Evolutionary conservation across 1,140 invertebrate genomes (phyloP).

Genomic region (Lordiphosa clarofinis): DNA sequence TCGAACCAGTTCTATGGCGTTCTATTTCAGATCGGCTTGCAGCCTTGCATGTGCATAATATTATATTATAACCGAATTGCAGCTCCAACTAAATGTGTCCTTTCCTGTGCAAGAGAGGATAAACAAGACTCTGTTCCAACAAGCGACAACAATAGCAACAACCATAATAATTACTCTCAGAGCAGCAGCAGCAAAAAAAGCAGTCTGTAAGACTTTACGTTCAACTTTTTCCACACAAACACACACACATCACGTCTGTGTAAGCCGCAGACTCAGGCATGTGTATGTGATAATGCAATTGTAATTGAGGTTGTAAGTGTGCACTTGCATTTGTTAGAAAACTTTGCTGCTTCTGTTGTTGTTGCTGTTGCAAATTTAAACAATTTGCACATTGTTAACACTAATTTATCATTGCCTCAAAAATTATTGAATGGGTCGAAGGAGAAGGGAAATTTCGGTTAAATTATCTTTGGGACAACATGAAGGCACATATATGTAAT

Average conservation of each 20-base stretch:
- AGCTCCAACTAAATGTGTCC: constrained; percentile 4
- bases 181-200: constrained; percentile 5
- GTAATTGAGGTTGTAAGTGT: constrained; percentile 60
- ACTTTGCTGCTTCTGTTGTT: background rate
- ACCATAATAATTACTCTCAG: too few species aligned
- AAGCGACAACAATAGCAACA: constrained; percentile 7
- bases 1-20: too few species aligned
- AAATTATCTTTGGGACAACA: constrained; percentile 9
- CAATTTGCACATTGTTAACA: constrained; percentile 34
- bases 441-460: background rate
- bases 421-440: background rate
- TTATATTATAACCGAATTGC: background rate
- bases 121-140: constrained; percentile 5
- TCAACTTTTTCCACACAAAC: constrained; percentile 23
- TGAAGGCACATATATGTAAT: too few species aligned
- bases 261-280: background rate
- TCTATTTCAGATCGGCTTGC: background rate
- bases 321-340: constrained; percentile 43
- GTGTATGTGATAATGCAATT: constrained; percentile 32
- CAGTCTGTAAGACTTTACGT: constrained; percentile 36
- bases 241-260: background rate
- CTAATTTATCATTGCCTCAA: constrained; percentile 16
- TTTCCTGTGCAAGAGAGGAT: constrained; percentile 3
- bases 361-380: constrained; percentile 10
- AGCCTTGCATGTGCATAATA: constrained; percentile 2